Evolutionary conservation across 2,797 vertebrate genomes (phyloP).

Genomic region (Periophthalmus magnuspinnatus): DNA sequence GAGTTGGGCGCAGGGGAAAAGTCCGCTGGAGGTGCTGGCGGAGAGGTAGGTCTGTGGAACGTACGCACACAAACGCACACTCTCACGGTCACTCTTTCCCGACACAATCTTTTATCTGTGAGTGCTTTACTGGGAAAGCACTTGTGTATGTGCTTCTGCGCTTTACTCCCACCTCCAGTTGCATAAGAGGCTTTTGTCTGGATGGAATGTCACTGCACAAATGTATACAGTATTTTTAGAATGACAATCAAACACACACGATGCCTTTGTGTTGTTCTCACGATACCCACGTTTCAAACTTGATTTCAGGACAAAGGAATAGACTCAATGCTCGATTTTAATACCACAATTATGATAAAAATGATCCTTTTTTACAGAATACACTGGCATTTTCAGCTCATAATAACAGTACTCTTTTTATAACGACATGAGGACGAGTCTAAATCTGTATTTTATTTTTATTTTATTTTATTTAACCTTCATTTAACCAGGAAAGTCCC

Average conservation of each 20-base stretch:
- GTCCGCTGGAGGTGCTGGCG: constrained; percentile 90
- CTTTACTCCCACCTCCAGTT: constrained; percentile 49
- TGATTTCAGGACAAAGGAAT: too few relatives aligned
- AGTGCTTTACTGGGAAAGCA: constrained; percentile 66
- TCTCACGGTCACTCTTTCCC: constrained; percentile 25
- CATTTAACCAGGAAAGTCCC: too few relatives aligned
- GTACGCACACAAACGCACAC: neutral
- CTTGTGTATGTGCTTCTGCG: constrained; percentile 32
- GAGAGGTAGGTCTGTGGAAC: constrained; percentile 85
- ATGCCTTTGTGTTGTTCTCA: neutral
- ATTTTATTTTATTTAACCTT: too few relatives aligned
- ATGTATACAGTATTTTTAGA: neutral
- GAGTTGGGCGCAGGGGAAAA: constrained; percentile 91
- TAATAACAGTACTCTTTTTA: too few relatives aligned
- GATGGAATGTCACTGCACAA: constrained; percentile 49
- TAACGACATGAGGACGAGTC: too few relatives aligned
- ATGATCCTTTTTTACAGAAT: too few relatives aligned
- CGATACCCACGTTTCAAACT: too few relatives aligned
- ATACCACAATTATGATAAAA: too few relatives aligned
- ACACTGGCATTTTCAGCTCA: too few relatives aligned
- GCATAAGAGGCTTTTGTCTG: constrained; percentile 49
- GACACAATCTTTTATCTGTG: constrained; percentile 63
- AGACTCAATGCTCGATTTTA: too few relatives aligned
- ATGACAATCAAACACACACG: neutral
- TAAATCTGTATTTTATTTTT: too few relatives aligned